These are phyloP conservation scores for Graphium colonna DNA, from an alignment of 2,888 invertebrate species.

Conservation along the genomic window DNA sequence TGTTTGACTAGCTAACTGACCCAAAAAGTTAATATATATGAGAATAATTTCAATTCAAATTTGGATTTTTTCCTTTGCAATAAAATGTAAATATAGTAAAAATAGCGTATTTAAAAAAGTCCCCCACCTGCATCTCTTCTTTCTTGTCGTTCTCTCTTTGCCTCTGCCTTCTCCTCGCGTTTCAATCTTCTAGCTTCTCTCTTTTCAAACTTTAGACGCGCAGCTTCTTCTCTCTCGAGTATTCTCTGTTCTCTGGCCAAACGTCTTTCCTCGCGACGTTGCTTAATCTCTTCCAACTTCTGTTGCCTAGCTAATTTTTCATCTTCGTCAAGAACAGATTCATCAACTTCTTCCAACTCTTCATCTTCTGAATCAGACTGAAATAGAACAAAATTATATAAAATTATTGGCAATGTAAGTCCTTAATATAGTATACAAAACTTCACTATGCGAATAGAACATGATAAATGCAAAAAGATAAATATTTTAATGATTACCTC, in stretches of 20 bases:
- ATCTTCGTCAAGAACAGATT: slow-evolving; percentile 62
- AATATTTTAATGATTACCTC: slow-evolving; percentile 44
- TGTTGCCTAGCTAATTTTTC: slow-evolving; percentile 55
- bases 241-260: slow-evolving; percentile 50
- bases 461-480: too few relatives aligned
- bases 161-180: slow-evolving; percentile 53
- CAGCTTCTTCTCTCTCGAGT: slow-evolving; percentile 45
- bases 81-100: not conserved
- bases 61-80: not conserved
- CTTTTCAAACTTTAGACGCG: slow-evolving; percentile 51
- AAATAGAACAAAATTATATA: not conserved
- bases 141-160: slow-evolving; percentile 49
- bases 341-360: slow-evolving; percentile 63
- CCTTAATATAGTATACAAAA: not conserved
- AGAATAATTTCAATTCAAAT: not conserved
- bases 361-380: slow-evolving; percentile 55
- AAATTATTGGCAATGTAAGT: too few relatives aligned
- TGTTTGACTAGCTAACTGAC: too few relatives aligned
- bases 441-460: too few relatives aligned
- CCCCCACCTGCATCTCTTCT: slow-evolving; percentile 52
- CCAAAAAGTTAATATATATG: not conserved
- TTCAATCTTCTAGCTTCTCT: slow-evolving; percentile 55
- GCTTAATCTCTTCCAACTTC: slow-evolving; percentile 44
- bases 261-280: slow-evolving; percentile 46
- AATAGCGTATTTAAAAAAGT: not conserved